Base-by-base conservation (phyloP, 2,888 invertebrate species). In the Globia sparganii region DNA sequence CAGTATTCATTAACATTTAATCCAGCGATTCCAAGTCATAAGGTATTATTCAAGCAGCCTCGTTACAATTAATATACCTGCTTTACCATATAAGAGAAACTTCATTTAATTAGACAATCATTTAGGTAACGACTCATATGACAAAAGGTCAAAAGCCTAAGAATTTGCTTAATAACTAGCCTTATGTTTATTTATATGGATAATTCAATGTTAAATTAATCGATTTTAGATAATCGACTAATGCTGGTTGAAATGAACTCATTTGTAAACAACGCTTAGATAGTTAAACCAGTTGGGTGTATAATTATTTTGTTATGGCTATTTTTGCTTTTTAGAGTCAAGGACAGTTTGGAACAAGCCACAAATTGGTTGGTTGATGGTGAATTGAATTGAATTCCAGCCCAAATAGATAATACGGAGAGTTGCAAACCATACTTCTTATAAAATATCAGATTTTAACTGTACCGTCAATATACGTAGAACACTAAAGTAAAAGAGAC, bases 101-200 rank as follows among this genome's bases (percentile, higher is more conserved):
- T 66, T 72, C 37, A 62, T 75, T 75, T 75, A 75, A 83, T 82
- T 79, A 82, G 61, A 62, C 66, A 75, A 69, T 9, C 56, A 64
- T 84, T 83, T 67, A 75, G 40, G 28, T 66, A 61, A 76, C 72
- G 67, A 83, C 46, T 34, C 69, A 72, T 34, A 34, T 56, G 65
- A 31, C 31, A 76, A 68, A 78, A 81, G 77, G 78, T 77, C 73
- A 83, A 80, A 56, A 79, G 80, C 77, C 31, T 77, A 85, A 78
- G 71, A 78, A 80, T 87, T 66, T 76, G 62, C 76, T 70, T 78
- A 86, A 75, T 40, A 80, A 67, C 62, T 72, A 5, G 75, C 40
- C 74, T 78, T 70, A 85, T 81, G 81, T 81, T 61, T 86, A 87
- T 81, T 86, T 83, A 86, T 81, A 78, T 76, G 72, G 72, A 77